phyloP scores from a whole-genome alignment of 2,888 invertebrate genomes.

The Galerucella nymphaeae region DNA sequence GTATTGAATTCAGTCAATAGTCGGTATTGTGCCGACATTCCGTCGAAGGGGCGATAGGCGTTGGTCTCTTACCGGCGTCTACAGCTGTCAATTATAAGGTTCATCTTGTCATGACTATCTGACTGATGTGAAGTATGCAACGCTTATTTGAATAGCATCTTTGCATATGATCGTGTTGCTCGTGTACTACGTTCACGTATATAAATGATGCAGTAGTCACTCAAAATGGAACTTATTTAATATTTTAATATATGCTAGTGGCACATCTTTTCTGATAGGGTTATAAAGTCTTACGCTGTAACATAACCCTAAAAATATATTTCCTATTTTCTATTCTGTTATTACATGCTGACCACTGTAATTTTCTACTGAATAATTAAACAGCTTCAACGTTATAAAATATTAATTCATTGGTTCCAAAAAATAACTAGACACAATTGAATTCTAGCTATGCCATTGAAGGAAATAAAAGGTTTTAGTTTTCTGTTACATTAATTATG shows the following conservation, averaged over 20 bases:
- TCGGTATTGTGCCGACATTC: slow-evolving; percentile 57
- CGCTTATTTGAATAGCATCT: slow-evolving; percentile 60
- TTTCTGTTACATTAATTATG: slow-evolving; percentile 4
- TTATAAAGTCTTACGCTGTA: too few relatives aligned
- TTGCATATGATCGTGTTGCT: background rate
- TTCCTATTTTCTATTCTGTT: too few relatives aligned
- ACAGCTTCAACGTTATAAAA: background rate
- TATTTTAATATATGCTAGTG: background rate
- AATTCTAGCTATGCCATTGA: background rate
- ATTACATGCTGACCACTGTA: too few relatives aligned
- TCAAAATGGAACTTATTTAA: background rate
- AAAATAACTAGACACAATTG: background rate
- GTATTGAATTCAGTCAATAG: slow-evolving; percentile 61
- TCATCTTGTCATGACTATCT: slow-evolving; percentile 58
- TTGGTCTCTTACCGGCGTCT: slow-evolving; percentile 49
- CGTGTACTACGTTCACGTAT: background rate
- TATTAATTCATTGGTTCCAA: background rate
- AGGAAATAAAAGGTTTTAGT: slow-evolving; percentile 10
- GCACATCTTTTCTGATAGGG: too few relatives aligned
- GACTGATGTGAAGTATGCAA: slow-evolving; percentile 59
- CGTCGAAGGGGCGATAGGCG: slow-evolving; percentile 35
- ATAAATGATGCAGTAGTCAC: background rate
- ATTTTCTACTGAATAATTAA: background rate
- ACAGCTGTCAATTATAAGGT: slow-evolving; percentile 61
- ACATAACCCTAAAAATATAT: too few relatives aligned